These are phyloP conservation scores for Podarcis raffonei DNA, from an alignment of 2,113 vertebrate genomes.

Conservation along the genomic window DNA sequence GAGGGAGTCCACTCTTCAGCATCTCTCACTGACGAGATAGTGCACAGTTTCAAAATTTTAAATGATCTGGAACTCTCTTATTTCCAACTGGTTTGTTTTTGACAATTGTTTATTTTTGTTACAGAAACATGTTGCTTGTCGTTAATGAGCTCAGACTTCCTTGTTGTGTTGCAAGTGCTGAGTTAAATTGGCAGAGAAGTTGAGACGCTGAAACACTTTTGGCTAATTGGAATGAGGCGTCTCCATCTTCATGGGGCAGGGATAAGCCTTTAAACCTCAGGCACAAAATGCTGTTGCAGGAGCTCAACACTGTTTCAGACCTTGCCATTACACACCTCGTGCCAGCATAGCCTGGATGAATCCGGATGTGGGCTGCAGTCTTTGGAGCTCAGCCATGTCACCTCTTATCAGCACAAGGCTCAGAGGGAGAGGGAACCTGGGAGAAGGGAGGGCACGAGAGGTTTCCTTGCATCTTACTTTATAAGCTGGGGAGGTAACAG, in stretches of 20 bases:
- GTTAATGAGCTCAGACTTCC: not conserved
- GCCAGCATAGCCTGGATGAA: not conserved
- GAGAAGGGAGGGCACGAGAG: not conserved
- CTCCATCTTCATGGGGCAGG: not conserved
- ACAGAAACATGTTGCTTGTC: not conserved
- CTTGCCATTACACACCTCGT: not conserved
- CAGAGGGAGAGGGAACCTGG: not conserved
- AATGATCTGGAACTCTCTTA: not conserved
- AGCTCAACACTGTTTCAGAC: not conserved
- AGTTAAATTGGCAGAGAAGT: not conserved
- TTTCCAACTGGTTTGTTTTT: accelerated
- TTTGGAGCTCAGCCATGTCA: not conserved
- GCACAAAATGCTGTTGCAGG: not conserved
- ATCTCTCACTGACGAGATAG: not conserved
- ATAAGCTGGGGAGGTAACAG: not conserved
- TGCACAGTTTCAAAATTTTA: slow-evolving; percentile 1
- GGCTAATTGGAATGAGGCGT: not conserved
- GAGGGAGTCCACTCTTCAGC: too few relatives aligned
- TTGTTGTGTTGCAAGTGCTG: not conserved
- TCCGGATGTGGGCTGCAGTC: not conserved
- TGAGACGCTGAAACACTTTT: not conserved
- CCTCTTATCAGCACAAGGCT: not conserved
- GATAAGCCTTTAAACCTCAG: not conserved
- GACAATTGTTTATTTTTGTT: not conserved
- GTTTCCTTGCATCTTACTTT: not conserved